These are phyloP conservation scores for Lasioglossum vierecki DNA, from an alignment of 2,888 invertebrate genomes.

Conservation along the genomic window DNA sequence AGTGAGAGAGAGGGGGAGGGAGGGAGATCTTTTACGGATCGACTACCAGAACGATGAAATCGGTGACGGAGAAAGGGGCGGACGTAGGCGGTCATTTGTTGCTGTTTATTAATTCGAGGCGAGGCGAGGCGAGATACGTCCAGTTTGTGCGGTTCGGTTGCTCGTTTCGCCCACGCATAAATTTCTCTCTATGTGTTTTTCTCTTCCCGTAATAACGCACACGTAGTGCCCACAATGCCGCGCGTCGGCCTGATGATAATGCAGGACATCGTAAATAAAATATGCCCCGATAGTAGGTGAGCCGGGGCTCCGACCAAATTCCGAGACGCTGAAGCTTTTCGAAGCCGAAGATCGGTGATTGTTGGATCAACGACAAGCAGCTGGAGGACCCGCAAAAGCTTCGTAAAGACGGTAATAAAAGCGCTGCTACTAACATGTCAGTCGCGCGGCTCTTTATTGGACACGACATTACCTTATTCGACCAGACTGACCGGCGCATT, in stretches of 20 bases:
- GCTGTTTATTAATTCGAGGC: conserved; percentile 82
- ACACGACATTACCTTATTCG: conserved; percentile 37
- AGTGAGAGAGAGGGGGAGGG: not conserved
- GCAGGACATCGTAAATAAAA: conserved; percentile 70
- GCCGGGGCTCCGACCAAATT: conserved; percentile 56
- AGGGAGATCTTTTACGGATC: conserved; percentile 72
- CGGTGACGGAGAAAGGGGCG: conserved; percentile 75
- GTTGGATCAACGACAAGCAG: conserved; percentile 50
- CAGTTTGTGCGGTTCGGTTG: conserved; percentile 77
- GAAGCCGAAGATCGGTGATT: conserved; percentile 44
- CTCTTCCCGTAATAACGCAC: conserved; percentile 45
- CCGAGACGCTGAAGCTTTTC: conserved; percentile 59
- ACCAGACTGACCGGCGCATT: conserved; percentile 32
- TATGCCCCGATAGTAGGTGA: conserved; percentile 52
- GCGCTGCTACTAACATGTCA: conserved; percentile 66
- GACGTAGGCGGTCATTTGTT: conserved; percentile 81
- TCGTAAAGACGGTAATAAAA: conserved; percentile 69
- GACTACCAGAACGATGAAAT: conserved; percentile 78
- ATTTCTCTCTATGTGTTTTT: conserved; percentile 63
- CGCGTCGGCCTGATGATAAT: conserved; percentile 69
- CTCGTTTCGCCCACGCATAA: conserved; percentile 78
- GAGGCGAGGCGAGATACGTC: conserved; percentile 80
- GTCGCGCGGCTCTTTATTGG: conserved; percentile 59
- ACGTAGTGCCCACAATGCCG: conserved; percentile 50
- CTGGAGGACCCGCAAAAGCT: conserved; percentile 41